These are phyloP conservation scores for Sardinella longiceps DNA, from an alignment of 2,797 vertebrate genomes.

Conservation along the genomic window DNA sequence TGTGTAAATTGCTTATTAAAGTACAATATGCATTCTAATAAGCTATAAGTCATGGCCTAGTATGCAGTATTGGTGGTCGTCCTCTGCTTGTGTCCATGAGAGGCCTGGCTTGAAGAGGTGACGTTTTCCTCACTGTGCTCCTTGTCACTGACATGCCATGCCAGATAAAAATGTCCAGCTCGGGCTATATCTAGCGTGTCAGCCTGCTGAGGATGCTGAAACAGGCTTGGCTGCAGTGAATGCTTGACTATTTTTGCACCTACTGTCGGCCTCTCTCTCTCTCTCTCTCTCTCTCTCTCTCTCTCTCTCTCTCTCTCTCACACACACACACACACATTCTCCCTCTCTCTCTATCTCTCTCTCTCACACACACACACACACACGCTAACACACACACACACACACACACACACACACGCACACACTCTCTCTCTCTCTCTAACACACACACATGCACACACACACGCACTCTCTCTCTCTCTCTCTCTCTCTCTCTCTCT, in stretches of 20 bases:
- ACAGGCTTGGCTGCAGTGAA: slow-evolving; percentile 45
- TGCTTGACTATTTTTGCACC: slow-evolving; percentile 46
- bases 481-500: background rate
- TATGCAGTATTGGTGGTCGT: background rate
- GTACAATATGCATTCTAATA: background rate
- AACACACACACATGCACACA: background rate
- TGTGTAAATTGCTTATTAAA: background rate
- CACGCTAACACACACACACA: background rate
- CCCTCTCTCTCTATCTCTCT: background rate
- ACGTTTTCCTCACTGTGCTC: background rate
- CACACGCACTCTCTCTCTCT: no score
- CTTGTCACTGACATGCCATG: slow-evolving; percentile 1
- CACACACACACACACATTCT: slow-evolving; percentile 10
- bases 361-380: background rate
- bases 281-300: background rate
- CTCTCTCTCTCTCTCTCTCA: background rate
- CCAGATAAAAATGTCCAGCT: slow-evolving; percentile 20
- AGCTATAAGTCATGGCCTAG: background rate
- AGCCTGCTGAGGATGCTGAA: slow-evolving; percentile 29
- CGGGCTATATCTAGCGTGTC: slow-evolving; percentile 33
- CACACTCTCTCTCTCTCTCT: background rate
- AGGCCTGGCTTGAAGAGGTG: background rate
- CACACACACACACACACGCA: slow-evolving; percentile 10
- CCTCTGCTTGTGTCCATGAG: background rate
- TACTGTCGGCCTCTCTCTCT: background rate